These are phyloP conservation scores for Nansenia antarctica DNA, from an alignment of 2,113 vertebrate species.

Conservation along the genomic window DNA sequence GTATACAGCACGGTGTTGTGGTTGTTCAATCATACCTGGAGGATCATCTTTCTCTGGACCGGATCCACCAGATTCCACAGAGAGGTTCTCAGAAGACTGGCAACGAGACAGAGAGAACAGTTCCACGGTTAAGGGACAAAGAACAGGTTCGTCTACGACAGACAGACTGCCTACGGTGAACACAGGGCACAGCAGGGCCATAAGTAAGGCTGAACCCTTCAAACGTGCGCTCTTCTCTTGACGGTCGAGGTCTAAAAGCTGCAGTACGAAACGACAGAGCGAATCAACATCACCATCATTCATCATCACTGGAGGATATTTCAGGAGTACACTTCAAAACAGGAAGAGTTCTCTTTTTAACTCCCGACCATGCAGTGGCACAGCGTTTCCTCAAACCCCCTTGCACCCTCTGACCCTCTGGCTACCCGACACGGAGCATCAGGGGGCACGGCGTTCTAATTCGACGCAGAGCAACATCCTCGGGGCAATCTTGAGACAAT, in stretches of 20 bases:
- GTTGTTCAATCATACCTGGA: conserved; percentile 68
- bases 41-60: conserved; percentile 89
- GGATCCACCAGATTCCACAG: conserved; percentile 87
- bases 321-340: conserved; percentile 25
- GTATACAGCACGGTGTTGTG: background rate
- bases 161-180: background rate
- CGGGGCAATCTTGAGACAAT: background rate
- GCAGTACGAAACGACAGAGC: conserved; percentile 25
- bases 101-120: conserved; percentile 45
- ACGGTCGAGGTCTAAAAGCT: too few species aligned
- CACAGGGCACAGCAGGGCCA: too few species aligned
- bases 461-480: too few species aligned
- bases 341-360: conserved; percentile 20
- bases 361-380: conserved; percentile 26
- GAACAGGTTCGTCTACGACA: background rate
- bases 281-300: conserved; percentile 48
- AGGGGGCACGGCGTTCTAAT: too few species aligned
- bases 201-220: too few species aligned
- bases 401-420: background rate
- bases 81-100: conserved; percentile 94
- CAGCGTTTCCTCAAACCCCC: background rate
- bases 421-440: too few species aligned
- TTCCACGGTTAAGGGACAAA: background rate
- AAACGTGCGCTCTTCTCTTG: too few species aligned
- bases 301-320: conserved; percentile 19